Evolutionary conservation across 2,797 vertebrate genomes (phyloP).

Genomic region (Anomalospiza imberbis): DNA sequence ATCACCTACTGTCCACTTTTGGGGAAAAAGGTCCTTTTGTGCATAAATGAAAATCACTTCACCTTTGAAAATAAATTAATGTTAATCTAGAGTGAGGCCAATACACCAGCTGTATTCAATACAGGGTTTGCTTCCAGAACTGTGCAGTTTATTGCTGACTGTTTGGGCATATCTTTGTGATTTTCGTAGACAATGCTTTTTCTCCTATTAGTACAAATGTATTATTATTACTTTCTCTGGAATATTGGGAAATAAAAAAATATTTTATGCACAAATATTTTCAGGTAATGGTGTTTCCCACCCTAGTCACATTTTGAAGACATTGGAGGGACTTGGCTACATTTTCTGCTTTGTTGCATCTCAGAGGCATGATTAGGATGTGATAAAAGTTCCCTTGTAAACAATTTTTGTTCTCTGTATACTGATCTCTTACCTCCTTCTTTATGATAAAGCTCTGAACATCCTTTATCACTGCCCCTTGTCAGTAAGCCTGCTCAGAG

Average conservation of each 20-base stretch:
- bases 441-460: background rate
- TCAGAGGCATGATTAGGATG: slow-evolving; percentile 12
- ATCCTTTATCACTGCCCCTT: background rate
- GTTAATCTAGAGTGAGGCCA: background rate
- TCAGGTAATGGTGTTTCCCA: slow-evolving; percentile 47
- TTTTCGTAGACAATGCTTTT: background rate
- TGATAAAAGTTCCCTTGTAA: background rate
- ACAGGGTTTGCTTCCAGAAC: slow-evolving; percentile 31
- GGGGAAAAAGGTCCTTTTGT: background rate
- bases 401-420: background rate
- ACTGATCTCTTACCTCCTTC: background rate
- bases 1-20: background rate
- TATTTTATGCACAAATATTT: slow-evolving; percentile 1
- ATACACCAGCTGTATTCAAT: slow-evolving; percentile 24
- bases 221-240: background rate
- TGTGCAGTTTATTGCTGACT: background rate
- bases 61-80: slow-evolving; percentile 45
- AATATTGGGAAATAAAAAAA: background rate
- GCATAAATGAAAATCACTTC: background rate
- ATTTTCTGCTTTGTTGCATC: background rate
- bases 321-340: background rate
- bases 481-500: background rate
- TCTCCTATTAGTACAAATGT: background rate
- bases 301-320: slow-evolving; percentile 24
- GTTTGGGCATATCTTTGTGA: slow-evolving; percentile 26